phyloP scores from a whole-genome alignment of 2,888 invertebrate species.

The Laothoe populi region DNA sequence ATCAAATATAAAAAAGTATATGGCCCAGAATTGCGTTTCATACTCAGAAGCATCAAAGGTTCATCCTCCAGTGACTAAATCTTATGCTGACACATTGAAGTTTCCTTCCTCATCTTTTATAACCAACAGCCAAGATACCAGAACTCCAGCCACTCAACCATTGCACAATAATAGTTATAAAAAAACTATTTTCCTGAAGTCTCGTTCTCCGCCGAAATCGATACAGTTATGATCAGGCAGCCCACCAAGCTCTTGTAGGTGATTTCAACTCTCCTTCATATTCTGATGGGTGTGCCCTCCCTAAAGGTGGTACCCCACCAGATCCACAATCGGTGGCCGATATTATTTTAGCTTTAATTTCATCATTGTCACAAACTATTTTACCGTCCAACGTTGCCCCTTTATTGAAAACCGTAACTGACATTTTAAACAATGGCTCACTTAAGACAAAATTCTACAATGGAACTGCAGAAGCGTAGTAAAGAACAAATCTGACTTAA shows the following conservation, averaged over 20 bases:
- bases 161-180: background rate
- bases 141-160: background rate
- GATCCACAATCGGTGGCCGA: background rate
- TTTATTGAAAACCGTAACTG: background rate
- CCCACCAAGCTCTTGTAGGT: background rate
- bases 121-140: background rate
- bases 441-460: background rate
- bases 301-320: too few species aligned
- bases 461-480: conserved; percentile 1
- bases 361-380: background rate
- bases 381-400: background rate
- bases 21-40: conserved; percentile 21
- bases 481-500: background rate
- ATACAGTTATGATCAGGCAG: background rate
- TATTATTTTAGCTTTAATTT: background rate
- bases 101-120: too few species aligned
- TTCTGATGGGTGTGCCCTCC: too few species aligned
- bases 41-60: background rate
- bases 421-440: background rate
- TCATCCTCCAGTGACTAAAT: too few species aligned
- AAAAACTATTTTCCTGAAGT: background rate
- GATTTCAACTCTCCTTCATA: too few species aligned
- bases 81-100: conserved; percentile 2
- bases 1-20: conserved; percentile 27
- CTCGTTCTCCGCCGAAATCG: background rate